phyloP scores from a whole-genome alignment of 2,113 vertebrate species.

The Glaucomys volans region DNA sequence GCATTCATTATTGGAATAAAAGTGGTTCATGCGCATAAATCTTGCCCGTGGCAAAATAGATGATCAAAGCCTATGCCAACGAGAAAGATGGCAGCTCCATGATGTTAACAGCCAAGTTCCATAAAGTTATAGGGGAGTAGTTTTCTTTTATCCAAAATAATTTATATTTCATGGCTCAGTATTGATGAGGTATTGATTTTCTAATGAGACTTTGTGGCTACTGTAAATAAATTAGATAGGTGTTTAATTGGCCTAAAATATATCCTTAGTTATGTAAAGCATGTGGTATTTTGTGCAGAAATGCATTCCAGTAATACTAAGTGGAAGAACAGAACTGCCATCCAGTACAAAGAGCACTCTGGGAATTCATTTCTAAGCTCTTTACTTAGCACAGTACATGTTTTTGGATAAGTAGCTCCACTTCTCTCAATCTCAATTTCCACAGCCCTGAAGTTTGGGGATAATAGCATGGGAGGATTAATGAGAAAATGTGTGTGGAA shows the following conservation, averaged over 20 bases:
- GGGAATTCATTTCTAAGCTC: not conserved
- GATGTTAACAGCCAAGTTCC: conserved; percentile 35
- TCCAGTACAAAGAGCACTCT: not conserved
- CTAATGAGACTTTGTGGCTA: conserved; percentile 5
- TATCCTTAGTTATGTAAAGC: conserved; percentile 9
- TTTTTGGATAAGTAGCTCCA: not conserved
- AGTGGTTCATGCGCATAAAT: conserved; percentile 63
- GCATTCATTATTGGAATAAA: conserved; percentile 75
- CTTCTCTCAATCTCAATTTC: conserved; percentile 32
- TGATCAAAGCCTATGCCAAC: conserved; percentile 59
- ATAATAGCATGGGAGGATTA: conserved; percentile 61
- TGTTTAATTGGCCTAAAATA: conserved; percentile 58
- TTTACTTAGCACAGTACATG: not conserved
- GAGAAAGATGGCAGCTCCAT: conserved; percentile 52
- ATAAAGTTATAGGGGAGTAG: conserved; percentile 24
- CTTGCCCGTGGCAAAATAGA: conserved; percentile 74
- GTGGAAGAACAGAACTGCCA: not conserved
- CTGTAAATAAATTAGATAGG: conserved; percentile 63
- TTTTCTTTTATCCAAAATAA: conserved; percentile 61
- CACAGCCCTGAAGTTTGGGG: conserved; percentile 49
- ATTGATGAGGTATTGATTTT: conserved; percentile 56
- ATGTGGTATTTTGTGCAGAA: not conserved
- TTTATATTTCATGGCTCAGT: conserved; percentile 55
- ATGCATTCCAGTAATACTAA: not conserved
- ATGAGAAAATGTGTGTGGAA: conserved; percentile 66